A percentile compares a stretch with the other conserved stretches of the same genome.
Evolutionary conservation across 2,888 invertebrate genomes (phyloP).

Genomic region (Geotrupes spiniger): DNA sequence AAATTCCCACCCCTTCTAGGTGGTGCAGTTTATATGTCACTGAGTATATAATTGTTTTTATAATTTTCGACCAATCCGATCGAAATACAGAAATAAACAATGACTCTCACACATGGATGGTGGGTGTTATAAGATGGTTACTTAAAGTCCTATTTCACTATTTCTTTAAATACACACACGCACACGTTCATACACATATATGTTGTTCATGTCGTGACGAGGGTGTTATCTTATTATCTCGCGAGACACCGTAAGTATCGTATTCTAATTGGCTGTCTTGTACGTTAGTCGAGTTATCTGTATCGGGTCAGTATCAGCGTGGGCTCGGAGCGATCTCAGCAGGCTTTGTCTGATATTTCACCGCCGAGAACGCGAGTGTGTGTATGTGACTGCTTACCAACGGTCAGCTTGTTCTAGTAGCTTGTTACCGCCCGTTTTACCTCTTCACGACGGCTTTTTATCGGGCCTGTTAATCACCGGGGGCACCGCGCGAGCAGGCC

Average conservation of each 20-base stretch:
- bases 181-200: too few species aligned
- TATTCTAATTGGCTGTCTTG: conserved; percentile 37
- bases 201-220: conserved; percentile 10
- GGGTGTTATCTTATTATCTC: conserved; percentile 32
- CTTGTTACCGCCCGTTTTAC: conserved; percentile 31
- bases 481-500: conserved; percentile 14
- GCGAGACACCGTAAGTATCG: conserved; percentile 30
- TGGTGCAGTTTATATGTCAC: too few species aligned
- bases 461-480: conserved; percentile 33
- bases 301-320: conserved; percentile 9
- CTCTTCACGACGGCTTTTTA: conserved; percentile 27
- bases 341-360: conserved; percentile 6
- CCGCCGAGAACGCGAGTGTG: not conserved
- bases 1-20: too few species aligned
- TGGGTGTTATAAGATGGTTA: too few species aligned
- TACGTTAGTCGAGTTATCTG: conserved; percentile 20
- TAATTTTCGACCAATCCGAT: too few species aligned
- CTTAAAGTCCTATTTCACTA: too few species aligned
- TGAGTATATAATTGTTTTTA: too few species aligned
- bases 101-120: too few species aligned
- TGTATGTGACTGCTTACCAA: too few species aligned
- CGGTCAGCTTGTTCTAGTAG: conserved; percentile 25
- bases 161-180: too few species aligned
- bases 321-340: conserved; percentile 5
- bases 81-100: too few species aligned